These are phyloP conservation scores for Chaetops frenatus DNA, from an alignment of 2,113 vertebrate genomes.

Conservation along the genomic window DNA sequence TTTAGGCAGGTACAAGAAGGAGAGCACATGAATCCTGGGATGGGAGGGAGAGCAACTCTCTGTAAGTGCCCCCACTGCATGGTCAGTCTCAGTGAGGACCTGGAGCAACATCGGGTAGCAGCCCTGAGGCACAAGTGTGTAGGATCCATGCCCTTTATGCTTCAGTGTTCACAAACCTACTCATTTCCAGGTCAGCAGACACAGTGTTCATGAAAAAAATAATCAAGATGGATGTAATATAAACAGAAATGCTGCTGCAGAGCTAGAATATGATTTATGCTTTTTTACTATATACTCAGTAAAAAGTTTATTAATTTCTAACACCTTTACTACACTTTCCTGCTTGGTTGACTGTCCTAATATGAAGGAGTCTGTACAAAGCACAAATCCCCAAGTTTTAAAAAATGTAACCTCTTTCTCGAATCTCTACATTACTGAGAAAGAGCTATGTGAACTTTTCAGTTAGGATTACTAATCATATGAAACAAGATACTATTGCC, in stretches of 20 bases:
- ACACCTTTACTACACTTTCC: background rate
- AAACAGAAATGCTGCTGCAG: background rate
- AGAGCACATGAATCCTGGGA: background rate
- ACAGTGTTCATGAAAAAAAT: rapidly evolving
- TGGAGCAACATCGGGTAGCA: background rate
- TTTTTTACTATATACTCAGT: background rate
- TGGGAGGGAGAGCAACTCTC: background rate
- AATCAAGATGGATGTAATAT: background rate
- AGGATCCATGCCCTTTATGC: background rate
- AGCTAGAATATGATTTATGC: background rate
- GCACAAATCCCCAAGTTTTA: background rate
- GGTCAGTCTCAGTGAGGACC: rapidly evolving
- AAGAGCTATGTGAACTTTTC: background rate
- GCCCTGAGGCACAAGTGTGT: background rate
- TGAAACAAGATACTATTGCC: background rate
- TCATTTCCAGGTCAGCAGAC: background rate
- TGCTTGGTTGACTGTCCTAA: background rate
- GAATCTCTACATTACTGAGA: background rate
- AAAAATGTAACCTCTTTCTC: background rate
- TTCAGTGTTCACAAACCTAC: background rate
- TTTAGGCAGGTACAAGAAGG: background rate
- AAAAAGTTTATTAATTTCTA: background rate
- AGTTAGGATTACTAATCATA: background rate
- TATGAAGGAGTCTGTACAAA: background rate
- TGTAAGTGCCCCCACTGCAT: background rate